These are phyloP conservation scores for Cryptoprocta ferox DNA, from an alignment of 2,797 vertebrate species.

Conservation along the genomic window DNA sequence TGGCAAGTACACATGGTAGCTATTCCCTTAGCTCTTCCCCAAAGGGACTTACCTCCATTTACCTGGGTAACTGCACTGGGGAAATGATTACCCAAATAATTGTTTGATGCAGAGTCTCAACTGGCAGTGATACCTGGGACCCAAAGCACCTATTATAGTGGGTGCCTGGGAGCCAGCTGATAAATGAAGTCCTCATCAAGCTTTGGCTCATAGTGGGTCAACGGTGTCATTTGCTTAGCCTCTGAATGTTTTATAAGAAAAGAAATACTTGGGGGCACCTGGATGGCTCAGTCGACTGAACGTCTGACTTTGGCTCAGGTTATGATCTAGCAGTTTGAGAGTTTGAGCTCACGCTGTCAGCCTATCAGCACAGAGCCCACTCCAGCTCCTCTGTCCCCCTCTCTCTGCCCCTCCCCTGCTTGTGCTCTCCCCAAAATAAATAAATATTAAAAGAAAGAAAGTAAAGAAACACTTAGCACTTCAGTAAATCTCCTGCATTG, in stretches of 20 bases:
- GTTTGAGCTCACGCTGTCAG: too few relatives aligned
- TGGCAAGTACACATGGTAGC: background rate
- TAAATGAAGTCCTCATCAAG: background rate
- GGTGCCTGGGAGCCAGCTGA: background rate
- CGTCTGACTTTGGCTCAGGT: too few relatives aligned
- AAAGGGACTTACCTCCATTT: background rate
- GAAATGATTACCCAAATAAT: background rate
- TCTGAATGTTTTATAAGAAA: background rate
- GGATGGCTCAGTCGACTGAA: too few relatives aligned
- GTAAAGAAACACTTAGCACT: background rate
- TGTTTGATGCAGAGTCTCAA: background rate
- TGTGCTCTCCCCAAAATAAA: too few relatives aligned
- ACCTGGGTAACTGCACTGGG: background rate
- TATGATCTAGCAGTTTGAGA: too few relatives aligned
- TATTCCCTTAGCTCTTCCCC: background rate
- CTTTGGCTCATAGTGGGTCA: background rate
- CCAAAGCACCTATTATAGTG: background rate
- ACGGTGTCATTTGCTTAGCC: background rate
- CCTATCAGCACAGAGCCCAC: too few relatives aligned
- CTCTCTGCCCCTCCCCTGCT: too few relatives aligned
- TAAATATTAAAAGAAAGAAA: too few relatives aligned
- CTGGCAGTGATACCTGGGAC: background rate
- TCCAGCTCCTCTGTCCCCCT: too few relatives aligned
- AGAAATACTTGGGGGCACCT: background rate
- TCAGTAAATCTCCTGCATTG: background rate